These are phyloP conservation scores for Enteromius afrohamiltoni DNA, from an alignment of 2,797 vertebrate species.

Conservation along the genomic window DNA sequence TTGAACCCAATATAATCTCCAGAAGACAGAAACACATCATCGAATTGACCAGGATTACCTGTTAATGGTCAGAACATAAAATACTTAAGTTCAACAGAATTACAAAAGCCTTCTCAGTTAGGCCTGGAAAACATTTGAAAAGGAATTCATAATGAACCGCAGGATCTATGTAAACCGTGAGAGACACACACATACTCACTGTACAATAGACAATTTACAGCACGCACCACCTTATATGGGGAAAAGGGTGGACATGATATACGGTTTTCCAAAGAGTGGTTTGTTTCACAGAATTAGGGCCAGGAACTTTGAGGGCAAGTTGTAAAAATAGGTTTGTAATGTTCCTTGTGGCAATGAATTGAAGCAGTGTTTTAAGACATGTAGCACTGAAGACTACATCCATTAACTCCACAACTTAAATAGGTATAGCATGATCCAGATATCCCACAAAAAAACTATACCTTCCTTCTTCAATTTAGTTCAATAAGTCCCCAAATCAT, in stretches of 20 bases:
- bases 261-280: slow-evolving; percentile 69
- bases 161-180: slow-evolving; percentile 23
- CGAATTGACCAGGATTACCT: slow-evolving; percentile 54
- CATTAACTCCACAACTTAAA: slow-evolving; percentile 37
- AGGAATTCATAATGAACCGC: neutral
- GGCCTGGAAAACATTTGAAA: slow-evolving; percentile 8
- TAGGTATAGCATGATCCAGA: neutral
- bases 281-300: slow-evolving; percentile 70
- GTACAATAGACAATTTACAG: slow-evolving; percentile 56
- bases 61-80: slow-evolving; percentile 26
- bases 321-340: slow-evolving; percentile 38
- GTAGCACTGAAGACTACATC: slow-evolving; percentile 52
- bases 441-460: neutral
- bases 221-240: slow-evolving; percentile 81
- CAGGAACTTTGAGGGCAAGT: slow-evolving; percentile 28
- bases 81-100: neutral
- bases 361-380: slow-evolving; percentile 57
- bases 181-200: neutral
- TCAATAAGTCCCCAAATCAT: neutral
- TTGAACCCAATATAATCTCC: slow-evolving; percentile 71
- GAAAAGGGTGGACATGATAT: slow-evolving; percentile 76
- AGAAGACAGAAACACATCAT: slow-evolving; percentile 66
- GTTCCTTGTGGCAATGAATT: slow-evolving; percentile 65
- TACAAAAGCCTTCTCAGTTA: neutral
- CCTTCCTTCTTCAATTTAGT: neutral